phyloP scores from a whole-genome alignment of 2,797 vertebrate species.

The Eremophila alpestris region DNA sequence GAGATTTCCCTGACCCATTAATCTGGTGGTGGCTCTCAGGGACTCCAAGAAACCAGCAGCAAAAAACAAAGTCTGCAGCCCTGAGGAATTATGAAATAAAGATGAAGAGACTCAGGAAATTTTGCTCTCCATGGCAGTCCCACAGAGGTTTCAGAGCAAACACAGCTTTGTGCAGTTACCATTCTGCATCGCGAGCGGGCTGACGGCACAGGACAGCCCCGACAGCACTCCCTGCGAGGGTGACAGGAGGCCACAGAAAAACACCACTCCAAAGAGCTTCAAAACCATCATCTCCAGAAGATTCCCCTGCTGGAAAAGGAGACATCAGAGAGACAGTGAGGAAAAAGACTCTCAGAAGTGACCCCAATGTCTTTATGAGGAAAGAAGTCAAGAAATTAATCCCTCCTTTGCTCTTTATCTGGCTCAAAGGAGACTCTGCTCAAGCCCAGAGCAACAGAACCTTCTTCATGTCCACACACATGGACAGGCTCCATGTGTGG shows the following conservation, averaged over 20 bases:
- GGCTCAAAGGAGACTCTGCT: neutral
- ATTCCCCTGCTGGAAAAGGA: neutral
- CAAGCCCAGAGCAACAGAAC: neutral
- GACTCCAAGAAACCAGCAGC: neutral
- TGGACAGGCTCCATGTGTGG: neutral
- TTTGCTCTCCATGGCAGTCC: accelerated
- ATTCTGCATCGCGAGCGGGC: accelerated
- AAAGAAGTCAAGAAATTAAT: neutral
- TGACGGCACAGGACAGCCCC: neutral
- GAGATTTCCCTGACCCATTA: neutral
- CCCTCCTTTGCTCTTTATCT: accelerated
- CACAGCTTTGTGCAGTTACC: neutral
- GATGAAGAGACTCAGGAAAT: neutral
- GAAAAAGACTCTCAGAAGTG: neutral
- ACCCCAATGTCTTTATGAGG: accelerated
- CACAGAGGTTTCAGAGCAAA: neutral
- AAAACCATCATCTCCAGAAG: neutral
- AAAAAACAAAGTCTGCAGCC: neutral
- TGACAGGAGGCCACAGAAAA: slow-evolving; percentile 24
- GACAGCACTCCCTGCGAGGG: neutral
- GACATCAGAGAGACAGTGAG: neutral
- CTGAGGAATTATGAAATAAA: neutral
- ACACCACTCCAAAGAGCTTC: neutral
- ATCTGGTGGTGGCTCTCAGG: neutral
- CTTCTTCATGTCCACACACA: accelerated